Percentiles rank a stretch among this genome's conserved stretches.
These are phyloP conservation scores for Pan paniscus DNA, from an alignment of 2,113 vertebrate genomes.

Conservation along the genomic window DNA sequence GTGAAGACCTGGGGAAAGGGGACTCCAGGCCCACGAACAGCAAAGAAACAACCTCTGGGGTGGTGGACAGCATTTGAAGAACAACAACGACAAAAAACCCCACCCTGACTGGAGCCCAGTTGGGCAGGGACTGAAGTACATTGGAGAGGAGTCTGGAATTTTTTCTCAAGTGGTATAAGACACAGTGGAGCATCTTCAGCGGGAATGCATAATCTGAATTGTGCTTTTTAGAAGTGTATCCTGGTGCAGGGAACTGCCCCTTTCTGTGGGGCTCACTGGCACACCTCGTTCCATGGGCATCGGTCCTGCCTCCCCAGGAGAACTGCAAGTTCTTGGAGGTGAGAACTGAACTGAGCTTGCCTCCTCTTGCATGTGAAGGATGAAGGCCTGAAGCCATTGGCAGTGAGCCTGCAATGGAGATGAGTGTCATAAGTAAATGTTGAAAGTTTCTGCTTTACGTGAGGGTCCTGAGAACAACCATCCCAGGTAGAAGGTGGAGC, in stretches of 20 bases:
- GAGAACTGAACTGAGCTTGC: not conserved
- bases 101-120: not conserved
- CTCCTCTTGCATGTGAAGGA: not conserved
- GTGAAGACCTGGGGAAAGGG: not conserved
- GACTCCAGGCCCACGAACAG: not conserved
- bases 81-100: not conserved
- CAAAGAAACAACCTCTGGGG: not conserved
- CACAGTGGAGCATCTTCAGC: not conserved
- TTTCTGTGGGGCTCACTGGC: accelerated
- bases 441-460: not conserved
- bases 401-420: not conserved
- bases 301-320: not conserved
- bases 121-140: not conserved
- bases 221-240: not conserved
- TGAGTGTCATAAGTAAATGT: not conserved
- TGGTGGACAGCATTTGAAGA: not conserved
- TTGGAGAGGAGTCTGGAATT: not conserved
- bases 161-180: not conserved
- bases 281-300: not conserved
- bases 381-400: not conserved
- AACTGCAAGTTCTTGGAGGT: not conserved
- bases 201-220: no score
- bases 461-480: not conserved
- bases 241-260: not conserved
- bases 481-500: not conserved